Conservation (phyloP, 2,113 vertebrate genomes). For the Platycercus adscitus region DNA sequence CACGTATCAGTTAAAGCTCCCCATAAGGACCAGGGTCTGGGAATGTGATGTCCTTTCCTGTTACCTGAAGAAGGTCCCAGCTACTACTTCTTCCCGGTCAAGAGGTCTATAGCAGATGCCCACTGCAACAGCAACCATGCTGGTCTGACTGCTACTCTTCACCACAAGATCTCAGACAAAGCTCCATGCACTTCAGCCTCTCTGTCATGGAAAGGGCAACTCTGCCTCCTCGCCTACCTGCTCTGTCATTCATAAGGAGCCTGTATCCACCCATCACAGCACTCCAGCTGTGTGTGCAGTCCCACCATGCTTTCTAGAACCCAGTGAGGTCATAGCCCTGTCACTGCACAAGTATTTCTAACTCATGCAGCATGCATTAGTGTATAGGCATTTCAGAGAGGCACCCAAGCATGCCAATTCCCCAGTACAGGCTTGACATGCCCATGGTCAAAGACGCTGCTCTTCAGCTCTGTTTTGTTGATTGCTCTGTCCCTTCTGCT, state of each 20-base stretch:
- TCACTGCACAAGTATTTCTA: not conserved
- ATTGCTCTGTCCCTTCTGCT: not conserved
- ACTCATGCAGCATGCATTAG: not conserved
- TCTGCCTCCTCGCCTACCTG: not conserved
- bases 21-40: not conserved
- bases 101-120: not conserved
- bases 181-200: not conserved
- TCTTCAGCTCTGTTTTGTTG: not conserved
- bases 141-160: not conserved
- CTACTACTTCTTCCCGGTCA: not conserved
- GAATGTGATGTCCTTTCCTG: not conserved
- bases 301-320: not conserved
- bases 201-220: not conserved
- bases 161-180: not conserved
- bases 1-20: not conserved
- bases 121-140: not conserved
- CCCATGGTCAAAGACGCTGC: not conserved
- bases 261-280: not conserved
- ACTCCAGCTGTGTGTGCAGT: not conserved
- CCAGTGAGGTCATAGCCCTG: not conserved
- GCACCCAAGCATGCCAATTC: rapidly evolving
- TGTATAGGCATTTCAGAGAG: not conserved
- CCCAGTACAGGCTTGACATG: not conserved
- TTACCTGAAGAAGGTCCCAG: not conserved
- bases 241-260: not conserved